These are phyloP conservation scores for Sebastiscus tertius DNA, from an alignment of 2,797 vertebrate species.

Conservation along the genomic window DNA sequence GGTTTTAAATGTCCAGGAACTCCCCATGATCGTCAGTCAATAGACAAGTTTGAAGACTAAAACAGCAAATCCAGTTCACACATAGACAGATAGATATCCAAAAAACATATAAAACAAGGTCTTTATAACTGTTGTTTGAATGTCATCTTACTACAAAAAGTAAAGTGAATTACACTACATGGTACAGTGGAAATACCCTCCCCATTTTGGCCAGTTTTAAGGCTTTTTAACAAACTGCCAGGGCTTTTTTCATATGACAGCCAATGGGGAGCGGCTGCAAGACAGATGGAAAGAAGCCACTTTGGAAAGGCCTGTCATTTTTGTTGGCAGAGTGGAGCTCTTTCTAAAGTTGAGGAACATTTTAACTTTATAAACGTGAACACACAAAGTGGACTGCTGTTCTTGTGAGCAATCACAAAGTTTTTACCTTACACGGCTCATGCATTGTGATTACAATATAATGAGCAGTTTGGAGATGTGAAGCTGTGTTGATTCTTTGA, in stretches of 20 bases:
- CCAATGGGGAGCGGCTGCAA: slow-evolving; percentile 49
- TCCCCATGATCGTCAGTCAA: background rate
- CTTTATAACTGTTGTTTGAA: background rate
- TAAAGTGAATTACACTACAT: background rate
- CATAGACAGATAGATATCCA: background rate
- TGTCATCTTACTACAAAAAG: background rate
- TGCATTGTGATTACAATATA: background rate
- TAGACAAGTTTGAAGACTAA: background rate
- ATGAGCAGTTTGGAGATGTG: background rate
- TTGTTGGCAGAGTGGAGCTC: slow-evolving; percentile 40
- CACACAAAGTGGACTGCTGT: slow-evolving; percentile 24
- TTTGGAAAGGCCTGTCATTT: slow-evolving; percentile 54
- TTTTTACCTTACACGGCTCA: slow-evolving; percentile 3
- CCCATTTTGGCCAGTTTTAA: slow-evolving; percentile 30
- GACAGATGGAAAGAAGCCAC: slow-evolving; percentile 65
- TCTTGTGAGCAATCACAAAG: slow-evolving; percentile 24
- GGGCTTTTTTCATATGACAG: slow-evolving; percentile 41
- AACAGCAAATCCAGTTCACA: background rate
- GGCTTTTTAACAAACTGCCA: slow-evolving; percentile 39
- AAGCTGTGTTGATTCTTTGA: background rate
- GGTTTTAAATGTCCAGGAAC: slow-evolving; percentile 33
- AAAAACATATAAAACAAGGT: background rate
- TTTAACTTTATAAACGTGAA: slow-evolving; percentile 45
- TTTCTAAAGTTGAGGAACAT: slow-evolving; percentile 51
- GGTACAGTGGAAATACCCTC: background rate